Percentiles rank a stretch among this genome's conserved stretches.
Conservation (phyloP, 2,113 vertebrate species). For the Pundamilia nyererei region DNA sequence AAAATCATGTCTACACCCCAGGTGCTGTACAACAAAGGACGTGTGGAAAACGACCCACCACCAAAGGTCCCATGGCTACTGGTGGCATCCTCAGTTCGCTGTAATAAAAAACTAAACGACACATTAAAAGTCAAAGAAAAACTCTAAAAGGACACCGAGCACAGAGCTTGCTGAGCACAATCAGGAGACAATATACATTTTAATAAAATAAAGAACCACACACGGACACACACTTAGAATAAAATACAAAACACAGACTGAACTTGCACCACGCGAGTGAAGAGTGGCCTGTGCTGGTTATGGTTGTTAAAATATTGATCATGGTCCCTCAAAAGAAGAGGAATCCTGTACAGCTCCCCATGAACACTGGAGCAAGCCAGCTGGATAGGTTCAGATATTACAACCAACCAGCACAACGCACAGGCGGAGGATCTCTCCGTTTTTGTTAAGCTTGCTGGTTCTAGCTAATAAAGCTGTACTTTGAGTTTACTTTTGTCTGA, state of each 20-base stretch:
- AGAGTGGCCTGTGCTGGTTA: not conserved
- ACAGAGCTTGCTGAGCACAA: not conserved
- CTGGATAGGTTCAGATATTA: not conserved
- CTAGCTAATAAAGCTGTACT: not conserved
- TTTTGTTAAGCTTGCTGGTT: not conserved
- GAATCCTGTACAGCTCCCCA: not conserved
- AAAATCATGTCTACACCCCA: not conserved
- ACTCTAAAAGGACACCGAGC: not conserved
- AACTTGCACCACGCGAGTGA: not conserved
- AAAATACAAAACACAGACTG: not conserved
- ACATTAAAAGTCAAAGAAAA: not conserved
- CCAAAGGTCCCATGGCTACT: not conserved
- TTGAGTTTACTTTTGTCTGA: not conserved
- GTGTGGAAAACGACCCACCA: not conserved
- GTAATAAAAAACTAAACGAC: not conserved
- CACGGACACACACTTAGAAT: not conserved
- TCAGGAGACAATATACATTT: not conserved
- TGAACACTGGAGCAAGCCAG: not conserved
- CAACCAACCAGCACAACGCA: not conserved
- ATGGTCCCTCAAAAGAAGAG: not conserved
- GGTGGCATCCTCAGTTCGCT: not conserved
- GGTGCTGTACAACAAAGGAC: not conserved
- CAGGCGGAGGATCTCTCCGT: not conserved
- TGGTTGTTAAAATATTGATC: not conserved
- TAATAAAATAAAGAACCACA: not conserved